These are phyloP conservation scores for Eurypyga helias DNA, from an alignment of 2,113 vertebrate genomes.

Conservation along the genomic window DNA sequence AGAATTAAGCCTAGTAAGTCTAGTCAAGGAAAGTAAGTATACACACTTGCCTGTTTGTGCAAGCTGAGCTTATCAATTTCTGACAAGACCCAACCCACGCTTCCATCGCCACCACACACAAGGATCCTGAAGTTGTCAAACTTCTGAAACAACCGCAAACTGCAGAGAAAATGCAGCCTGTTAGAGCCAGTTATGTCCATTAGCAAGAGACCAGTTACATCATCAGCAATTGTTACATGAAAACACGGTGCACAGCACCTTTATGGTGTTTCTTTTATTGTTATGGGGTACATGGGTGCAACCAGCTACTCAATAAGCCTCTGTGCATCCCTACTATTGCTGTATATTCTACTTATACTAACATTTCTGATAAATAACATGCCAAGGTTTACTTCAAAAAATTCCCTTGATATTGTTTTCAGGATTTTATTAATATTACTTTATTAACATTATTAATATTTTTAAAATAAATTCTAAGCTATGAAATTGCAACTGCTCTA, in stretches of 20 bases:
- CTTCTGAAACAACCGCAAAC: constrained; percentile 96
- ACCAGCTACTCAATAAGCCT: not conserved
- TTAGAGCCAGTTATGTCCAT: not conserved
- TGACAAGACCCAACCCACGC: constrained; percentile 97
- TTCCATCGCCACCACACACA: constrained; percentile 96
- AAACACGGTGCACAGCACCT: not conserved
- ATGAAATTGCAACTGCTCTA: not conserved
- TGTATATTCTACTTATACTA: not conserved
- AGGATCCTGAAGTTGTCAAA: constrained; percentile 99
- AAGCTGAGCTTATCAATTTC: constrained; percentile 97
- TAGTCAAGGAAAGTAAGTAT: not conserved
- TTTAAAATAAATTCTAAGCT: not conserved
- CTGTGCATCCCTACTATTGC: not conserved
- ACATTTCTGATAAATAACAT: constrained; percentile 26
- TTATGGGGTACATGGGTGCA: not conserved
- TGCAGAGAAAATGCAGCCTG: constrained; percentile 70
- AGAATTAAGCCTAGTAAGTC: not conserved
- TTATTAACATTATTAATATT: not conserved
- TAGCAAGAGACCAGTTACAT: not conserved
- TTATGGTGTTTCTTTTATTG: not conserved
- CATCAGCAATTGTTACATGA: not conserved
- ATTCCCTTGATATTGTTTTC: constrained; percentile 47
- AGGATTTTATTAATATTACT: constrained; percentile 34
- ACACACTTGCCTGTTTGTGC: constrained; percentile 91
- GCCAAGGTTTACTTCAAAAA: not conserved